These are phyloP conservation scores for Ormyrus rosae DNA, from an alignment of 2,888 invertebrate genomes.

Conservation along the genomic window DNA sequence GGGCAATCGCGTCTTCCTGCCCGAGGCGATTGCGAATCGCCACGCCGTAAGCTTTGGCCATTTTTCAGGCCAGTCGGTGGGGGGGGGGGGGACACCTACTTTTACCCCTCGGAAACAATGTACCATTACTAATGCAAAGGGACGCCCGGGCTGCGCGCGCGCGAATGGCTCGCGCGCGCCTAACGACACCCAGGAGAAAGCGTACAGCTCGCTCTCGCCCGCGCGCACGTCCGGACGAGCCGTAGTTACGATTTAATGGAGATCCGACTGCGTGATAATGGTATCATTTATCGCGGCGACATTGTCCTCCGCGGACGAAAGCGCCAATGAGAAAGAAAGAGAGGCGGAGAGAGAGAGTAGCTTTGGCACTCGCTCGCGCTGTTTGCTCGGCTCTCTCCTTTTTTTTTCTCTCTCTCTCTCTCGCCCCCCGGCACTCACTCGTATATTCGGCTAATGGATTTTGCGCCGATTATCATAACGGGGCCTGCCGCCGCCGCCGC, in stretches of 20 bases:
- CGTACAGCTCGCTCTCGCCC: not conserved
- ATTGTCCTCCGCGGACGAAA: constrained; percentile 27
- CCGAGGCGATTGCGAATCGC: constrained; percentile 6
- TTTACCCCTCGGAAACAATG: constrained; percentile 38
- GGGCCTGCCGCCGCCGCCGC: too few species aligned
- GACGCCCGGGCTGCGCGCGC: not conserved
- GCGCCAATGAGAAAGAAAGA: not conserved
- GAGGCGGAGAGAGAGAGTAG: not conserved
- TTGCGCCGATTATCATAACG: not conserved
- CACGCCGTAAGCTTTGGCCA: not conserved
- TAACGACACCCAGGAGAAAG: constrained; percentile 47
- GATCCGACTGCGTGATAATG: constrained; percentile 54
- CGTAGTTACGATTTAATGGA: constrained; percentile 54
- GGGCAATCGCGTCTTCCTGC: constrained; percentile 12
- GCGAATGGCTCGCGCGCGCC: not conserved
- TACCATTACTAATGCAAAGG: constrained; percentile 43
- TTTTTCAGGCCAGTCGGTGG: constrained; percentile 15
- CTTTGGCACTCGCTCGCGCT: not conserved
- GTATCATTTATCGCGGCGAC: constrained; percentile 51
- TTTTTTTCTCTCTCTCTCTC: not conserved
- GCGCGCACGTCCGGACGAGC: not conserved
- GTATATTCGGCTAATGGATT: constrained; percentile 40
- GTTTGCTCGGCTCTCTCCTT: not conserved
- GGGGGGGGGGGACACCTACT: constrained; percentile 11
- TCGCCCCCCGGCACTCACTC: not conserved